Conservation (phyloP, 1,140 invertebrate genomes). For the Amyelois transitella region DNA sequence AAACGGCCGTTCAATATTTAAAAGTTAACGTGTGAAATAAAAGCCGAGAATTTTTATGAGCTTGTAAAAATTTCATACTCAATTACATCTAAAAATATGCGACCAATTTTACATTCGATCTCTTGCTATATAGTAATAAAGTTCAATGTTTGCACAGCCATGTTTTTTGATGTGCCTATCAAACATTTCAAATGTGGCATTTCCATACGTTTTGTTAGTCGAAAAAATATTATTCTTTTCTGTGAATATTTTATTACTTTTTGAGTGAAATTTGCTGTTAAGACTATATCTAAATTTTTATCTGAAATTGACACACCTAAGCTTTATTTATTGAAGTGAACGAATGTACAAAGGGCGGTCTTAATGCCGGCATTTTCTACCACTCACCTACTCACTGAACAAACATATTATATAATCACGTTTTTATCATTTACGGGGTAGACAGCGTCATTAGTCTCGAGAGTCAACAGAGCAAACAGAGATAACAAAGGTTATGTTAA, state of each 20-base stretch:
- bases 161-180: not conserved
- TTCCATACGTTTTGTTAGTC: not conserved
- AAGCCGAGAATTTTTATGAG: conserved; percentile 46
- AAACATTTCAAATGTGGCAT: not conserved
- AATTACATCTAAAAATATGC: not conserved
- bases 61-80: conserved; percentile 47
- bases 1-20: conserved; percentile 27
- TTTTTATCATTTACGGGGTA: too few relatives aligned
- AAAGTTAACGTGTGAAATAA: conserved; percentile 37
- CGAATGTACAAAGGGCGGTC: too few relatives aligned
- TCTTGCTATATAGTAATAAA: not conserved
- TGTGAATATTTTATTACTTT: not conserved
- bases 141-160: not conserved
- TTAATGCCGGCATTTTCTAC: too few relatives aligned
- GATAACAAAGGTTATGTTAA: too few relatives aligned
- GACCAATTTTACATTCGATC: not conserved
- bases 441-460: too few relatives aligned
- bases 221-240: not conserved
- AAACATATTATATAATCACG: too few relatives aligned
- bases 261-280: not conserved
- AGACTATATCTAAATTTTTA: not conserved
- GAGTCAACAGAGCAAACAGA: too few relatives aligned
- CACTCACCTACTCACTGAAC: too few relatives aligned
- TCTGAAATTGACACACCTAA: not conserved
- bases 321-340: too few relatives aligned